phyloP scores from a whole-genome alignment of 2,113 vertebrate genomes.

The Anseranas semipalmata region DNA sequence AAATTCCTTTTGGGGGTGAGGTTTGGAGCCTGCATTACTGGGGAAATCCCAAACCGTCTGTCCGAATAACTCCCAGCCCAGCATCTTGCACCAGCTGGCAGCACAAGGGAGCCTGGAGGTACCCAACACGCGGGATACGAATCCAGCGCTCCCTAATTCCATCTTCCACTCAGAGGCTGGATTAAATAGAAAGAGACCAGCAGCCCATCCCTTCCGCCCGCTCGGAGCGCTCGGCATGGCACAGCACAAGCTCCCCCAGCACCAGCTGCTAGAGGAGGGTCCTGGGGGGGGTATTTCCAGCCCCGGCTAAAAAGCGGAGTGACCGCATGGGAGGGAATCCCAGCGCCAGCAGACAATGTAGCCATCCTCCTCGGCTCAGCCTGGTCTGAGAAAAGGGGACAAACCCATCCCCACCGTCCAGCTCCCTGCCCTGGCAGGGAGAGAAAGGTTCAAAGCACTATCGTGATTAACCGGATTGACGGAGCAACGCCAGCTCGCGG shows the following conservation, averaged over 20 bases:
- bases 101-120: not conserved
- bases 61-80: not conserved
- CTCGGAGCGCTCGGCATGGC: not conserved
- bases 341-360: not conserved
- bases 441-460: not conserved
- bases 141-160: not conserved
- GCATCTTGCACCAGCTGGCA: not conserved
- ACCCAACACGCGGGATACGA: accelerated
- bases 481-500: not conserved
- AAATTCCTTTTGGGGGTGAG: not conserved
- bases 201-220: not conserved
- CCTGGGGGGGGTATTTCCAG: not conserved
- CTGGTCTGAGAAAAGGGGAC: not conserved
- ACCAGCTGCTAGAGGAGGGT: not conserved
- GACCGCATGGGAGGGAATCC: not conserved
- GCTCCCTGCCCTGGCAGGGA: not conserved
- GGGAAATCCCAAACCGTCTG: not conserved
- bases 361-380: not conserved
- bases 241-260: not conserved
- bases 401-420: not conserved
- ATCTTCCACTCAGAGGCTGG: not conserved
- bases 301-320: not conserved
- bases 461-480: not conserved
- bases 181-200: not conserved
- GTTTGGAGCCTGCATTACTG: not conserved